Base-by-base conservation (phyloP, 2,888 invertebrate genomes). In the Xylocampa areola region DNA sequence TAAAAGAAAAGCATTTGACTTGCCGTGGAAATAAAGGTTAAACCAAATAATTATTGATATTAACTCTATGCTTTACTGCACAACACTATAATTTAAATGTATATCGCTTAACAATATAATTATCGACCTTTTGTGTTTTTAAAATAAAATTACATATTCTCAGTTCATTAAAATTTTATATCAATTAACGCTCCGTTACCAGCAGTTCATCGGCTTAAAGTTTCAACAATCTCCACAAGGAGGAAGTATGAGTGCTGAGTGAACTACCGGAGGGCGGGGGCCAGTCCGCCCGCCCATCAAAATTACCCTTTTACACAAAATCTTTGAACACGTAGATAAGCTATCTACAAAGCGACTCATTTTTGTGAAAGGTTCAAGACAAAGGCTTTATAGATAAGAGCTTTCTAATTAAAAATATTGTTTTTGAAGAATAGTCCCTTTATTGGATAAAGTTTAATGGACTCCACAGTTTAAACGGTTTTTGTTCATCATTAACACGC, bases 351-450 rank as follows among this genome's bases (percentile, higher is more conserved):
- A 63, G 55, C 44, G 49, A 44, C 25, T 52, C 55, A 64, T 64
- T 68, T 68, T 70, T 68, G 63, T 51, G 55, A 59, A 48, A 67
- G 43, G 43, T 52, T 50, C 23, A 17, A 48, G 41, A 70, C 70
- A 70, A 70, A 73, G 54, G 32, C 29, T 47, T 19, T 17, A 7
- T 16, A 30, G 69, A 69, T 69, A 63, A 72, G 19, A 59, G 52
- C 30, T 68, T 55, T 55, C 32, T 68, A 69, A 73, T 73, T 73
- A 64, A 64, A 64, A 68, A 55, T 41, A 55, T 44, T 63, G 50
- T 63, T 48, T 37, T 19, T n/a, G 21, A 40, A 61, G 23, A 41
- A 51, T 21, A 40, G 4, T 5, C 32, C 11, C 29, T 21, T 10
- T 23, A 41, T 17, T 61, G 17, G 6, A 8, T 10, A 4, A 29